phyloP scores from a whole-genome alignment of 2,797 vertebrate species.

The Cirrhinus molitorella region DNA sequence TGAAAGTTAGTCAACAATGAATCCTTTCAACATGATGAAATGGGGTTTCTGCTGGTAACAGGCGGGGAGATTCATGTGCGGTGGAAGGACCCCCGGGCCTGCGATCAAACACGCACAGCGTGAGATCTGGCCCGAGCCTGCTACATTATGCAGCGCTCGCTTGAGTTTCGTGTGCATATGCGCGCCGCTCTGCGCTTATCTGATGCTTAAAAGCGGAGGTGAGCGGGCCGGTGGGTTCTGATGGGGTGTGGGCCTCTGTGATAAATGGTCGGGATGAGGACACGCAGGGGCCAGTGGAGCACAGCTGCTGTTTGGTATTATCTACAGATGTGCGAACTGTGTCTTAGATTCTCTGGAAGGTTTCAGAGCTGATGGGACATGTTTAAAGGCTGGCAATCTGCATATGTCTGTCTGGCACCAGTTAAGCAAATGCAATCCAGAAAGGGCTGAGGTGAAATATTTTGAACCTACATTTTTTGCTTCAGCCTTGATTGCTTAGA shows the following conservation, averaged over 20 bases:
- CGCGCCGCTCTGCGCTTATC: background rate
- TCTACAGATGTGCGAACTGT: conserved; percentile 51
- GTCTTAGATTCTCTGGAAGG: conserved; percentile 4
- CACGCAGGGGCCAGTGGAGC: conserved; percentile 8
- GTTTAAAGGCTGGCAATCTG: conserved; percentile 22
- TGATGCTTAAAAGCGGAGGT: conserved; percentile 11
- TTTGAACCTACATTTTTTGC: conserved; percentile 1
- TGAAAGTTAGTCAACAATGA: conserved; percentile 22
- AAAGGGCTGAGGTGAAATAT: conserved; percentile 4
- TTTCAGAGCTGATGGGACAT: conserved; percentile 30
- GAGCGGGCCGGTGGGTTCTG: conserved; percentile 15
- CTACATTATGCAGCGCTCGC: background rate
- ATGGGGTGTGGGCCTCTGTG: conserved; percentile 12
- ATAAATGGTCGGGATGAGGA: conserved; percentile 36
- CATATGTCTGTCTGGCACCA: background rate
- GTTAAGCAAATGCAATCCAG: conserved; percentile 2
- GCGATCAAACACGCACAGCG: background rate
- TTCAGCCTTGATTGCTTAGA: background rate
- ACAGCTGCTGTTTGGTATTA: conserved; percentile 55
- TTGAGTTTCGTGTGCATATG: background rate
- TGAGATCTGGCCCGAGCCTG: background rate
- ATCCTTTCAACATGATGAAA: conserved; percentile 8
- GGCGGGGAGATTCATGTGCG: background rate
- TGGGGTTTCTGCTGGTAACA: conserved; percentile 1
- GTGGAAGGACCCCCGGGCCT: background rate